Evolutionary conservation across 2,888 invertebrate genomes (phyloP), one percentile per base, ranked within the genome.

Genomic region (Lysandra bellargus): DNA sequence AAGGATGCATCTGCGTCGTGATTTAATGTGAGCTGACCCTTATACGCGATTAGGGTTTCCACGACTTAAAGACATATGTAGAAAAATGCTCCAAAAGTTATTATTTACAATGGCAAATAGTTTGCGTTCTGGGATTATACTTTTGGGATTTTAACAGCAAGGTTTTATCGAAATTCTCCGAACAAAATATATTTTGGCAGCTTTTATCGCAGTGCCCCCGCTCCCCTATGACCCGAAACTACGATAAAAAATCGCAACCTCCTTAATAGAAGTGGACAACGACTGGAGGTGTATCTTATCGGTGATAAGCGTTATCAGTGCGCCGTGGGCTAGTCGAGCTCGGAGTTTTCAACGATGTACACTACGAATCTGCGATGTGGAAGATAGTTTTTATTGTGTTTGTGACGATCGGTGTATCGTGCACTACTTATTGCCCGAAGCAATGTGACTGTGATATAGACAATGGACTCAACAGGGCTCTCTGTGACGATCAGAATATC

Each of bases 401-500:
- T 78, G 78, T 88, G 78, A 79, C 87, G 12, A 80, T 81, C 44
- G 79, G 79, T 78, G 78, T 73, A 9, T 78, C 80, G 33, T 57
- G 69, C 30, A 61, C 88, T 81, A 88, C 90, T 61, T 80, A 89
- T 80, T 96, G 96, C 85, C 95, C 96, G 12, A 91, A 90, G 82
- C 92, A 95, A 87, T 96, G 96, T 85, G 92, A 92, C 81, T 95
- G 95, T 90, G 95, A 95, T 86, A 86, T 91, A 84, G 89, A 92
- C 79, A 88, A 94, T 85, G 92, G 91, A 33, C 86, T 95, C 79
- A 95, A 93, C 84, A 90, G 95, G 78, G 95, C 95, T 0, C 87
- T 87, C 77, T 96, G 95, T 85, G 95, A 95, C 80, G 93, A 95
- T 76, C 95, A 95, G 88, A 95, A 95, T 81, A 93, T 96, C 84